Evolutionary conservation across 1,140 invertebrate species (phyloP), one percentile per base, ranked within the genome.

Genomic region (Latrodectus geometricus): DNA sequence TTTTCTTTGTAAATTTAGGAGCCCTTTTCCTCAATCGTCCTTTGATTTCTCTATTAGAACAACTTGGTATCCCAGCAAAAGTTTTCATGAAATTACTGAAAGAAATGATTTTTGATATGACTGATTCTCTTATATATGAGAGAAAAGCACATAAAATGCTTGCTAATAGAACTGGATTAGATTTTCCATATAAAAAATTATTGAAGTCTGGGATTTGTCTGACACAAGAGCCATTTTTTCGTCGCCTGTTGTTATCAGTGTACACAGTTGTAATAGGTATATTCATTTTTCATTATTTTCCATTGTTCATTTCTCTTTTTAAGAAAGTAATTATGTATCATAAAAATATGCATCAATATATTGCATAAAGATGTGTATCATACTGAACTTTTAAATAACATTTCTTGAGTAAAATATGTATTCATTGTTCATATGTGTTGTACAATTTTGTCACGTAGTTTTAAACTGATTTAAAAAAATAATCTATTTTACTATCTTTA

Each of bases 11-110:
- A 61, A 75, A 88, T 92, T 91, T 80, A 94, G 94, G 87, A 92
- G 92, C 83, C 92, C 93, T 91, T 20, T 91, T 88, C 61, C 82
- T 91, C 9, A 91, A 91, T 89, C 89, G 91, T 5, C 91, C 91
- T 11, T 79, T 91, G 3, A 91, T 91, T 52, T 90, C 90, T 35
- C 92, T 91, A 79, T 80, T 91, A 73, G 91, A 91, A 88, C 90
- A 91, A 70, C 88, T 91, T 0, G 89, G 89, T 7, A 88, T 89
- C 12, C 0, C 80, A 72, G 9, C 68, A 15, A 73, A 88, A 35
- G 73, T 82, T 20, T 88, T 88, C 54, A 54, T 88, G 1, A 88
- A 85, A 72, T 20, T 88, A 8, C 88, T 88, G 74, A 80, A 88
- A n/a, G 56, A 87, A 48, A 87, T 89, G 81, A 61, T 86, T 52